phyloP scores from a whole-genome alignment of 2,888 invertebrate genomes.

The Cremastinae sp. region DNA sequence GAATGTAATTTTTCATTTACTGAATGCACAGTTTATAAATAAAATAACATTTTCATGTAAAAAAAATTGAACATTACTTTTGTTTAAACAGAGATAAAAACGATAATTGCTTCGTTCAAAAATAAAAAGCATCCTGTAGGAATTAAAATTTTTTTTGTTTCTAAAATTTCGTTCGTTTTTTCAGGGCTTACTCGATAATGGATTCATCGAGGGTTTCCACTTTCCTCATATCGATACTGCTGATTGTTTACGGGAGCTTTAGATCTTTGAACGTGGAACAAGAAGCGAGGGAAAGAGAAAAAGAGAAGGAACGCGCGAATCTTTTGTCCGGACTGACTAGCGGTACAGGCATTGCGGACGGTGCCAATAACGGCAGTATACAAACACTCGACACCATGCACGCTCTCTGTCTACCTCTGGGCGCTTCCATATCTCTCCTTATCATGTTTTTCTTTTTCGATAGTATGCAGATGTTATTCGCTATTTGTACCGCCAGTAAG shows the following conservation, averaged over 20 bases:
- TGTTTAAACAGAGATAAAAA: too few relatives aligned
- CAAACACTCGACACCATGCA: slow-evolving; percentile 98
- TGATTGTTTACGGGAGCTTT: slow-evolving; percentile 98
- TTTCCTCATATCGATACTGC: slow-evolving; percentile 97
- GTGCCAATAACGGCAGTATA: slow-evolving; percentile 81
- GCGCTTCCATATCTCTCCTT: slow-evolving; percentile 96
- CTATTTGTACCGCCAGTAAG: slow-evolving; percentile 98
- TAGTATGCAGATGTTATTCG: slow-evolving; percentile 98
- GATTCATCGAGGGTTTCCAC: slow-evolving; percentile 98
- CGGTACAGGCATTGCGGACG: slow-evolving; percentile 75
- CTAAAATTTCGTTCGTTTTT: slow-evolving; percentile 15
- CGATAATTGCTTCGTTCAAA: too few relatives aligned
- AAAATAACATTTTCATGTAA: too few relatives aligned
- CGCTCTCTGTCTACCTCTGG: slow-evolving; percentile 96
- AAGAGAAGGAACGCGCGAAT: slow-evolving; percentile 88
- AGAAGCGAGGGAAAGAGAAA: slow-evolving; percentile 91
- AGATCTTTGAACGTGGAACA: slow-evolving; percentile 98
- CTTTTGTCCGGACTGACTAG: slow-evolving; percentile 83
- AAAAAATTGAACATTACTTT: too few relatives aligned
- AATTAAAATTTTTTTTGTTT: background rate
- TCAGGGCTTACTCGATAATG: slow-evolving; percentile 96
- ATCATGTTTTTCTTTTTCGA: slow-evolving; percentile 99
- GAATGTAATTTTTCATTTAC: too few relatives aligned
- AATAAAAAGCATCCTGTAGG: too few relatives aligned
- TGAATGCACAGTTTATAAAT: too few relatives aligned